Evolutionary conservation across 2,113 vertebrate species (phyloP), one percentile per base, ranked within the genome.

Genomic region (Spea bombifrons): DNA sequence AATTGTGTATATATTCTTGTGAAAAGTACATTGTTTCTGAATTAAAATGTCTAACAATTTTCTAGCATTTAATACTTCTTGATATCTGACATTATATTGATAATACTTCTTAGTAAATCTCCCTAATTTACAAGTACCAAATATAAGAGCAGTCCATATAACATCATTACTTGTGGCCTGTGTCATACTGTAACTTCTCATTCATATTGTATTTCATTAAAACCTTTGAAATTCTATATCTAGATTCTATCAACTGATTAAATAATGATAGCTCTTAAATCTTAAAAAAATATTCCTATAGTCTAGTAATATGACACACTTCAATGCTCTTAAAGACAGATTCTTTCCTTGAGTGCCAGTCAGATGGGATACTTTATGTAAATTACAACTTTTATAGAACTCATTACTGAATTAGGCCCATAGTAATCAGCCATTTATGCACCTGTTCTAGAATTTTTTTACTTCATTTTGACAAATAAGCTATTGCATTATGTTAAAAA

Each of bases 351-450:
- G 69, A 79, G 77, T 79, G 77, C 70, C 70, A 73, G 77, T 79
- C 77, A 79, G 59, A 79, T 67, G 70, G 77, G 77, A 73, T 79
- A 79, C 77, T 79, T 79, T 79, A 79, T 79, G 70, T 73, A 79
- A 79, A 79, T 79, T 79, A 57, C 77, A 79, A 73, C 75, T 78
- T 78, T 78, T 78, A 78, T 78, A 78, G 75, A 78, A 71, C 77
- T 79, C 77, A 72, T 79, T 79, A 79, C 69, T 65, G 70, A 79
- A 79, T 79, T 79, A 79, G 70, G 63, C 63, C 70, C 71, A 63
- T 73, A 73, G 77, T 79, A 79, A 79, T 79, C 77, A 79, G 77
- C 52, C 70, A 70, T 79, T 79, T 66, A 79, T 73, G 77, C 77
- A 79, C 77, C 77, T 79, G 77, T 79, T 73, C 70, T 67, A 66